phyloP scores from a whole-genome alignment of 2,113 vertebrate species.

The Phasianus colchicus region DNA sequence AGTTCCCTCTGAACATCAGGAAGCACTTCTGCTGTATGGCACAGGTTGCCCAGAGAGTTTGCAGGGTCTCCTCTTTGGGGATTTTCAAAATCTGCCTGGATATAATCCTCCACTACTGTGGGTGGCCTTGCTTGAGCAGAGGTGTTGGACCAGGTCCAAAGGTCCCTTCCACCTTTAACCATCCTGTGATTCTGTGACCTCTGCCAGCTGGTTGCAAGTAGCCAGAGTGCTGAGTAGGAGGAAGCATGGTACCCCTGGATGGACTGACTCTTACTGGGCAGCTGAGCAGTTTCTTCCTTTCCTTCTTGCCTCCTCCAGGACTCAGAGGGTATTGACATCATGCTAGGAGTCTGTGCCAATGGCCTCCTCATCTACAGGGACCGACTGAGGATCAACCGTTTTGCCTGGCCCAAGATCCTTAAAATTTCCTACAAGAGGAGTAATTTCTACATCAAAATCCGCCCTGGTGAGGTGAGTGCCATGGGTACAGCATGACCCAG shows the following conservation, averaged over 20 bases:
- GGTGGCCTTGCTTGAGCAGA: neutral
- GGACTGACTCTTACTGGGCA: neutral
- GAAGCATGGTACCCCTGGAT: neutral
- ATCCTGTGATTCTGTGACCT: neutral
- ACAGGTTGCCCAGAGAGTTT: neutral
- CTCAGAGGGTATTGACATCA: conserved; percentile 98
- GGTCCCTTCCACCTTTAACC: neutral
- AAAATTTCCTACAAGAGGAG: conserved; percentile 99
- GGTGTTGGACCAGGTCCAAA: neutral
- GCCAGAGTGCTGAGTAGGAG: neutral
- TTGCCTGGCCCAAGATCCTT: conserved; percentile 99
- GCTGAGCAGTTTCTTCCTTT: neutral
- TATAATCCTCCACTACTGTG: neutral
- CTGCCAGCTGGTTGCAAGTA: accelerated
- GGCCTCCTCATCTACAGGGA: conserved; percentile 98
- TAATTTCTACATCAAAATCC: conserved; percentile 99
- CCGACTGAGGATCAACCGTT: conserved; percentile 96
- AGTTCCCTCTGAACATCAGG: neutral
- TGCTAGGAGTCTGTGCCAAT: conserved; percentile 97
- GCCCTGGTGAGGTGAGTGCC: conserved; percentile 92
- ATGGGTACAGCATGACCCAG: accelerated
- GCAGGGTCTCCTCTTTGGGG: neutral
- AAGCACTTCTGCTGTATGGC: neutral
- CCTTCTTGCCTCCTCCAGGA: conserved; percentile 80
- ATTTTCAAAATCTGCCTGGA: neutral